Evolutionary conservation across 1,140 invertebrate species (phyloP).

Genomic region (Sipha flava): DNA sequence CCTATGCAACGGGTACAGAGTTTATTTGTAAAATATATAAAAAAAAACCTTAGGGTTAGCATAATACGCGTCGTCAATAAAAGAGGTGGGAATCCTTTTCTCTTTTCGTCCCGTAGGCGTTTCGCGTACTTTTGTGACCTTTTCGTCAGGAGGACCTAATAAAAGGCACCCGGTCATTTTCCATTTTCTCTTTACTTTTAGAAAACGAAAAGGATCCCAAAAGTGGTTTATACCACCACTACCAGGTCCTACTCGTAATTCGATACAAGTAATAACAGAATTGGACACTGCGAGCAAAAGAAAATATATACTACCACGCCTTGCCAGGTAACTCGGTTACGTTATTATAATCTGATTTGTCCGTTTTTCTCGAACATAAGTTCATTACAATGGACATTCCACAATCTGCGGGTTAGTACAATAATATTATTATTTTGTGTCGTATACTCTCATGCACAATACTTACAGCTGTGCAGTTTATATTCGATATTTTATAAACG

Average conservation of each 20-base stretch:
- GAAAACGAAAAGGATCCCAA: constrained; percentile 8
- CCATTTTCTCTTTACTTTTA: neutral
- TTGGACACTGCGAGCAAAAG: neutral
- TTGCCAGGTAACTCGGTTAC: neutral
- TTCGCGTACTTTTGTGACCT: neutral
- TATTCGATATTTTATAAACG: no score
- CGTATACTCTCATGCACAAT: no score
- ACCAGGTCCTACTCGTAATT: neutral
- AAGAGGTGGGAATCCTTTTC: constrained; percentile 1
- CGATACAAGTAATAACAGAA: constrained; percentile 22
- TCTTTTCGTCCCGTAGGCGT: neutral
- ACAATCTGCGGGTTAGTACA: neutral
- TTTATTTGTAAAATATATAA: neutral
- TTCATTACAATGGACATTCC: neutral
- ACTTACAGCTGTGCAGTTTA: no score
- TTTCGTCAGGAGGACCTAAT: constrained; percentile 12
- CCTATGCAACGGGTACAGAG: neutral
- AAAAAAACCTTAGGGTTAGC: neutral
- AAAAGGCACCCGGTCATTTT: constrained; percentile 14
- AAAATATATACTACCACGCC: no score
- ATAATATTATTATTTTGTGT: no score
- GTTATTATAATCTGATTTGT: constrained; percentile 9
- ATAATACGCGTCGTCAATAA: constrained; percentile 5
- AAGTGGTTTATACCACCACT: neutral
- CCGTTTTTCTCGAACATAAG: neutral